Evolutionary conservation across 2,113 vertebrate species (phyloP).

Genomic region (Saguinus midas): DNA sequence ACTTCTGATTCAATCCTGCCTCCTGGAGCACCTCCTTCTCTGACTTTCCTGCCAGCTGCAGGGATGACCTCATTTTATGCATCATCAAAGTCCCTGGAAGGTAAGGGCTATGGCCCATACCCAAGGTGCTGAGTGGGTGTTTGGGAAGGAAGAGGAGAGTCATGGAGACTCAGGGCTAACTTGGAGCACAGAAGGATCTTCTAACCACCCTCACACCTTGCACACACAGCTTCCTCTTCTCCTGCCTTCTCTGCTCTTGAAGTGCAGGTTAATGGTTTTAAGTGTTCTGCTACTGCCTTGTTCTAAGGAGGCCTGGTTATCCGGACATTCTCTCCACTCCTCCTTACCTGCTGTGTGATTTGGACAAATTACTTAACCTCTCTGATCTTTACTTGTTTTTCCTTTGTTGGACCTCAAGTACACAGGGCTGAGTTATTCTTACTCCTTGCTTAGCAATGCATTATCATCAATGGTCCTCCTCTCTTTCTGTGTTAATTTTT

Average conservation of each 20-base stretch:
- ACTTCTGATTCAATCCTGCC: background rate
- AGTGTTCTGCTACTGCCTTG: background rate
- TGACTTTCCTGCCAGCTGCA: background rate
- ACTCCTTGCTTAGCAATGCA: background rate
- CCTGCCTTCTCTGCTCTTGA: background rate
- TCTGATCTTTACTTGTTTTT: slow-evolving; percentile 29
- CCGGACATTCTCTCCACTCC: background rate
- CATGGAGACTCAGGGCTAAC: background rate
- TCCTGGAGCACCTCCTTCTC: background rate
- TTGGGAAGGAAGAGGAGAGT: background rate
- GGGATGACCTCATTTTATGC: background rate
- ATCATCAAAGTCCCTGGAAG: background rate
- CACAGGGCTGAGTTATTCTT: background rate
- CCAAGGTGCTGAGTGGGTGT: background rate
- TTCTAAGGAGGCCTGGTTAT: background rate
- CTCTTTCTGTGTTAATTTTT: background rate
- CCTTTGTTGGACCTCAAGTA: background rate
- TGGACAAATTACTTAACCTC: background rate
- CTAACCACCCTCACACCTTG: too few relatives aligned
- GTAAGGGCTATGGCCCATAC: background rate
- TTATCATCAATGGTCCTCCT: background rate
- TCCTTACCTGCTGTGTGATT: background rate
- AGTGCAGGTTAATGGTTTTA: background rate
- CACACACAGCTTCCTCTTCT: background rate
- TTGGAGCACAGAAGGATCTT: background rate